Conservation (phyloP, 2,888 invertebrate species). For the Drosophila subsilvestris region DNA sequence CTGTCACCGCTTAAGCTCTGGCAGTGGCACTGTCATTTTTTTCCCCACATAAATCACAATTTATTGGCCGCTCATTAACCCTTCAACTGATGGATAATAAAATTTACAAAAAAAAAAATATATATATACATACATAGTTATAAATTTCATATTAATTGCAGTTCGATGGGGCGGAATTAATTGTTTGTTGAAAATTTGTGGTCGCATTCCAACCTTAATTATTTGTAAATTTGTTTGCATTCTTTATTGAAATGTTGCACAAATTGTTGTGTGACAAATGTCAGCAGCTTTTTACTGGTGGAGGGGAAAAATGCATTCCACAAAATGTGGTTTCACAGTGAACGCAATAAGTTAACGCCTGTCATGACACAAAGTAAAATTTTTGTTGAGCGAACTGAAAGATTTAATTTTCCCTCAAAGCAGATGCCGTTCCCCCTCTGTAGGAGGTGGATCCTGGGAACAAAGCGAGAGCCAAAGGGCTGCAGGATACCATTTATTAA, state of each 20-base stretch:
- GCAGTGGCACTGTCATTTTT: conserved; percentile 12
- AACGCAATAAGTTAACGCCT: conserved; percentile 15
- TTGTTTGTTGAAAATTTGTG: conserved; percentile 4
- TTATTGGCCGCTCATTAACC: conserved; percentile 50
- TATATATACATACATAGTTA: conserved; percentile 12
- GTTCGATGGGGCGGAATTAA: neutral
- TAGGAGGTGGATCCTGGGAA: neutral
- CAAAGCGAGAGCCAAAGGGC: conserved; percentile 16
- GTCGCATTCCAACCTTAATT: conserved; percentile 8
- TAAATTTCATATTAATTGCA: conserved; percentile 5
- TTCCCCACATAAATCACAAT: conserved; percentile 33
- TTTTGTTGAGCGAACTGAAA: conserved; percentile 21
- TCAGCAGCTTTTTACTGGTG: neutral
- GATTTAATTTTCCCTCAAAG: conserved; percentile 42
- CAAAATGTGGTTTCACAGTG: neutral
- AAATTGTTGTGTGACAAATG: conserved; percentile 20
- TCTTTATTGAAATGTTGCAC: neutral
- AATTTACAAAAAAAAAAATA: conserved; percentile 15
- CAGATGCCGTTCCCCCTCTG: too few species aligned
- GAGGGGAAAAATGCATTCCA: neutral
- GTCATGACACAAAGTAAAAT: neutral
- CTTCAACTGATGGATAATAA: conserved; percentile 24
- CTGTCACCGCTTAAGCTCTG: conserved; percentile 40
- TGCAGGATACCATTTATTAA: conserved; percentile 76
- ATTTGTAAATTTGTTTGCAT: conserved; percentile 10